phyloP scores from a whole-genome alignment of 1,140 invertebrate genomes.

The Luehdorfia chinensis region DNA sequence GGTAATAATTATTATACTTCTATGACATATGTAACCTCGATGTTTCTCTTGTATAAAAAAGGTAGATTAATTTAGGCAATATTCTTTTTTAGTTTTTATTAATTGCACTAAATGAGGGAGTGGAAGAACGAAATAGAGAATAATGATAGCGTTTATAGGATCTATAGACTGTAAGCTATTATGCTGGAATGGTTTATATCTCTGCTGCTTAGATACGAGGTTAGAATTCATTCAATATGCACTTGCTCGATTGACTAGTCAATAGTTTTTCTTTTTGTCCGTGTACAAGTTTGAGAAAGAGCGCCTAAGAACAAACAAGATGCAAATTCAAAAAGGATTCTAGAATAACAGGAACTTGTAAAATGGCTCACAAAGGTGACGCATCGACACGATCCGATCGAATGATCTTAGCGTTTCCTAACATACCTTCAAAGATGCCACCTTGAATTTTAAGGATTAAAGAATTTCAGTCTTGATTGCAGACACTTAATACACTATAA shows the following conservation, averaged over 20 bases:
- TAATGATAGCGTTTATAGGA: too few relatives aligned
- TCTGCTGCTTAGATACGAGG: conserved; percentile 28
- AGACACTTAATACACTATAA: conserved; percentile 53
- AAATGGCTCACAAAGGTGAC: conserved; percentile 76
- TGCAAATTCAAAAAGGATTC: conserved; percentile 34
- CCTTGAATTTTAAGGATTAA: conserved; percentile 18
- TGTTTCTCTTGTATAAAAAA: not conserved
- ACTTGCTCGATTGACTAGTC: conserved; percentile 6
- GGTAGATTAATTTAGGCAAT: too few relatives aligned
- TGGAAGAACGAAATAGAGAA: too few relatives aligned
- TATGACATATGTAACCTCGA: not conserved
- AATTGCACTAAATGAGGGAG: too few relatives aligned
- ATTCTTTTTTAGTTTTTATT: too few relatives aligned
- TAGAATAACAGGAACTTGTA: conserved; percentile 61
- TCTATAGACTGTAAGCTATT: too few relatives aligned
- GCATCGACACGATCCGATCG: conserved; percentile 73
- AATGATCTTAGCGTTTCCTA: conserved; percentile 51
- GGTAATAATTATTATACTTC: too few relatives aligned
- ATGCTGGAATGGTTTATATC: too few relatives aligned
- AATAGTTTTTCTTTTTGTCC: not conserved
- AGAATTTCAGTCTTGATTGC: conserved; percentile 17
- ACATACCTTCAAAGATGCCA: conserved; percentile 18
- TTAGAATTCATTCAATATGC: conserved; percentile 38
- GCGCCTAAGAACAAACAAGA: conserved; percentile 19
- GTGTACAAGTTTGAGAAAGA: conserved; percentile 3